Conservation (phyloP, 1,140 invertebrate species). For the Delia radicum region DNA sequence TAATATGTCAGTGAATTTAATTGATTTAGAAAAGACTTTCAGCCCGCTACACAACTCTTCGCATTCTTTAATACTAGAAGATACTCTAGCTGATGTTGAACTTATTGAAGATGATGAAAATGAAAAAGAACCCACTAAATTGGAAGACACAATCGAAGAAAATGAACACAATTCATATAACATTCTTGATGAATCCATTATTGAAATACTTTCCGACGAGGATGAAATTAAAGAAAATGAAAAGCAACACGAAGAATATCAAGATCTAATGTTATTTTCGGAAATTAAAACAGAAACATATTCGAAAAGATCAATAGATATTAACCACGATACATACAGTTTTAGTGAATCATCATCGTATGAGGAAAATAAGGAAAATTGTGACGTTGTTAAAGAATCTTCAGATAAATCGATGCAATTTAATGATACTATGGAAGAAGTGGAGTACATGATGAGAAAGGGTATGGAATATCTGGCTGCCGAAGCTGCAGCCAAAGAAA, state of each 20-base stretch:
- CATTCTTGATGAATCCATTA: slow-evolving; percentile 18
- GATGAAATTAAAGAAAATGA: not conserved
- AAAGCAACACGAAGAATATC: not conserved
- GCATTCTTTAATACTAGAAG: not conserved
- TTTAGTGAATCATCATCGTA: not conserved
- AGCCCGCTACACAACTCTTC: not conserved
- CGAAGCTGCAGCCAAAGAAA: slow-evolving; percentile 3
- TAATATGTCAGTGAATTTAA: not conserved
- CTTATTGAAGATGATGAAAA: not conserved
- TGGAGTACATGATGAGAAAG: slow-evolving; percentile 54
- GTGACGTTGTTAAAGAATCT: not conserved
- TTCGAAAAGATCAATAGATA: not conserved
- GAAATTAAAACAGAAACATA: not conserved
- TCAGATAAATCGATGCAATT: slow-evolving; percentile 42
- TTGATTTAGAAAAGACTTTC: slow-evolving; percentile 11
- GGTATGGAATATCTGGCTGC: slow-evolving; percentile 44
- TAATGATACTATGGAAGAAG: slow-evolving; percentile 56
- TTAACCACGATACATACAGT: not conserved
- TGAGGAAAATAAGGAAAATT: slow-evolving; percentile 26
- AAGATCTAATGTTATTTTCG: not conserved
- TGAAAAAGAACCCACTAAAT: too few species aligned
- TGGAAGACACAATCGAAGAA: too few species aligned
- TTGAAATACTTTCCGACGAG: slow-evolving; percentile 12
- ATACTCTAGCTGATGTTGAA: not conserved
- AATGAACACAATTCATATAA: not conserved